Conservation (phyloP, 2,888 invertebrate genomes). For the Tetramorium bicarinatum region DNA sequence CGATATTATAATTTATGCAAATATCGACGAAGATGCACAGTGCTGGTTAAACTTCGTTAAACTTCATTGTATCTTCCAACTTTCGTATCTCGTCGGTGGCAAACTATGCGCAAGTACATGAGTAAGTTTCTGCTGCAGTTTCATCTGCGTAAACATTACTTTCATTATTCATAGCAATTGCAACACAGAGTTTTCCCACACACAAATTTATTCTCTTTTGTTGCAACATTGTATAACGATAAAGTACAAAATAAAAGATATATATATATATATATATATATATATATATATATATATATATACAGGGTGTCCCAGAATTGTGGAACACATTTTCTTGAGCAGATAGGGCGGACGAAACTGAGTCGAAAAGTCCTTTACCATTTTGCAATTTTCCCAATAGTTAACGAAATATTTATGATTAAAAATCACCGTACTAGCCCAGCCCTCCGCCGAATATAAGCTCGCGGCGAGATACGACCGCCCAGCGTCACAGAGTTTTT, state of each 20-base stretch:
- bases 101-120: slow-evolving; percentile 47
- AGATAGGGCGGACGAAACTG: too few species aligned
- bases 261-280: too few species aligned
- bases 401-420: too few species aligned
- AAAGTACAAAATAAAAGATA: background rate
- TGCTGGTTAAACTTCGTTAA: slow-evolving; percentile 47
- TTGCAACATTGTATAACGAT: background rate
- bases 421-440: too few species aligned
- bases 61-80: slow-evolving; percentile 47
- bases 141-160: slow-evolving; percentile 48
- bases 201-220: background rate
- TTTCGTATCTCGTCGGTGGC: slow-evolving; percentile 51
- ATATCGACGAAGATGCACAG: slow-evolving; percentile 44
- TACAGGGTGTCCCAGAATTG: too few species aligned
- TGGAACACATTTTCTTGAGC: too few species aligned
- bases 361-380: too few species aligned
- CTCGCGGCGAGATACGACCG: too few species aligned
- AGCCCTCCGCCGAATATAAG: too few species aligned
- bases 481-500: too few species aligned
- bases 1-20: slow-evolving; percentile 50
- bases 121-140: slow-evolving; percentile 35
- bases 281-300: too few species aligned
- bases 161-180: slow-evolving; percentile 49
- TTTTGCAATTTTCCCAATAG: too few species aligned
- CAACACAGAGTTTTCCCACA: background rate